Base-by-base conservation (phyloP, 2,888 invertebrate genomes). In the Eledona agricola region DNA sequence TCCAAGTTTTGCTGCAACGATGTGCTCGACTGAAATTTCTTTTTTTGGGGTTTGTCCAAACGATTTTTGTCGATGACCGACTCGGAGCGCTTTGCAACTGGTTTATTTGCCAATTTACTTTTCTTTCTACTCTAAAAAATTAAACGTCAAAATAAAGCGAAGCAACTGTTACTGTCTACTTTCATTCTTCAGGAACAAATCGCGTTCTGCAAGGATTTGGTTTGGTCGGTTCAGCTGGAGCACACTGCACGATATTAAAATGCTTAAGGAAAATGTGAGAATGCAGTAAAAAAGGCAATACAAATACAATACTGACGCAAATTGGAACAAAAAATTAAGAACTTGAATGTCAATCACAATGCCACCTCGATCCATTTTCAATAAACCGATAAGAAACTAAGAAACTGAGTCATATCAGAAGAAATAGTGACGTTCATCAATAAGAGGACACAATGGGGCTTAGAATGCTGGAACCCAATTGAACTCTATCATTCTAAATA, bases 131-230 rank as follows among this genome's bases (percentile, higher is more conserved):
- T 34, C 46, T 46, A 26, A 26, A 46, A 46, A 46, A 23, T 7
- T 12, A 52, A 52, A 52, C 26, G 46, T 52, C 52, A 51, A 45
- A 52, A 38, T 32, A 50, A 25, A 28, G 4, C 16, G 28, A 43
- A 43, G 34, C 46, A 52, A 31, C 46, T 52, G 52, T 52, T 46
- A 45, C 38, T 35, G 38, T 42, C 25, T 46, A 52, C 52, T 52
- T 52, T 52, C 52, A 52, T 52, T 13, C 7, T 52, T 25, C 19
- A 26, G 17, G 10, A 37, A 15, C 7, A 47, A 29, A 19, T 29
- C 13, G 15, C 19, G 20, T 10, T 47, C 12, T 20, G 15, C 9
- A 20, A 11, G 10, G 10, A 37, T 26, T 47, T 13, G 6, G 6
- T 7, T 7, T 12, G 12, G 17, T 25, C 13, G 15, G n/a, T 35